Conservation (phyloP, 1,140 invertebrate species). For the Pseudomyrmex dendroicus region DNA sequence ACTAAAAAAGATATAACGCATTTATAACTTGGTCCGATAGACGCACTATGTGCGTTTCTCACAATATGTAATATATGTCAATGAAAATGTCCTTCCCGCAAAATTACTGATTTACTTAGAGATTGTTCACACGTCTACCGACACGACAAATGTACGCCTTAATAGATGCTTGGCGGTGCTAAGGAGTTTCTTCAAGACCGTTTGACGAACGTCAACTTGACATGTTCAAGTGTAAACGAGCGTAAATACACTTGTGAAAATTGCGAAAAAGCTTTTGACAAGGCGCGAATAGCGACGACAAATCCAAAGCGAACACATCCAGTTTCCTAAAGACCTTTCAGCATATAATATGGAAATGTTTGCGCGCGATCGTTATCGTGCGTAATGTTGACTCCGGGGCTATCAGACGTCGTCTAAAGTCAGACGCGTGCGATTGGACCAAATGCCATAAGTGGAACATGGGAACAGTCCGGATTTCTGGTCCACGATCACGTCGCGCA, state of each 20-base stretch:
- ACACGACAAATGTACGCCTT: conserved; percentile 22
- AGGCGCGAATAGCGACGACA: conserved; percentile 47
- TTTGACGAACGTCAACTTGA: conserved; percentile 52
- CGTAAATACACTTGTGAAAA: conserved; percentile 50
- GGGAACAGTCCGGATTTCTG: conserved; percentile 83
- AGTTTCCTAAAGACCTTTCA: conserved; percentile 23
- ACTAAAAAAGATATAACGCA: not conserved
- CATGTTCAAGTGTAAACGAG: conserved; percentile 31
- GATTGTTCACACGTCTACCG: conserved; percentile 5
- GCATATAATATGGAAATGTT: conserved; percentile 59
- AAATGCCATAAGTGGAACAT: conserved; percentile 81
- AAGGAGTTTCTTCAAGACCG: not conserved
- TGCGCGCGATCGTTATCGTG: conserved; percentile 60
- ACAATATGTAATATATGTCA: not conserved
- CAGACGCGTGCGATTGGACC: conserved; percentile 76
- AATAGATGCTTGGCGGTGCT: conserved; percentile 30
- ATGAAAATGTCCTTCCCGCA: not conserved
- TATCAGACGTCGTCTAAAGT: conserved; percentile 75
- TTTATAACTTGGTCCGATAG: not conserved
- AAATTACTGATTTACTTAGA: conserved; percentile 27
- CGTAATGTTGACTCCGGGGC: conserved; percentile 65
- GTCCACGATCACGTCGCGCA: conserved; percentile 81
- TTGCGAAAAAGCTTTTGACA: conserved; percentile 14
- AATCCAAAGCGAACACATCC: conserved; percentile 24
- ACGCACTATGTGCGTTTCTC: not conserved